A percentile compares a stretch with the other conserved stretches of the same genome.
These are phyloP conservation scores for Chrysaora quinquecirrha DNA, from an alignment of 30 jellyfish, hydroid and myxozoan species.

Conservation along the genomic window DNA sequence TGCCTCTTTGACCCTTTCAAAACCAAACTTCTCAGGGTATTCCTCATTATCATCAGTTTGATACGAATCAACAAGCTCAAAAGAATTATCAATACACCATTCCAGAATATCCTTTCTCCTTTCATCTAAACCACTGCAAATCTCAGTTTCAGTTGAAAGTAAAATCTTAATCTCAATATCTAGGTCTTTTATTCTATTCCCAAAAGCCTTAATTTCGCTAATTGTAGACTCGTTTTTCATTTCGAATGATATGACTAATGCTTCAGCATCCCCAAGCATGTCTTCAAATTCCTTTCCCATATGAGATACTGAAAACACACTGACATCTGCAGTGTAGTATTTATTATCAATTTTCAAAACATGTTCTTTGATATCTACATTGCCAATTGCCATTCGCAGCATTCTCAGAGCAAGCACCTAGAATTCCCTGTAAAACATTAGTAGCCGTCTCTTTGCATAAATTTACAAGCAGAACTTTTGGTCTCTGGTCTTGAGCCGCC, in stretches of 20 bases:
- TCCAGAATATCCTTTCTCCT: neutral
- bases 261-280: neutral
- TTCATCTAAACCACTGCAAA: neutral
- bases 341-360: conserved; percentile 38
- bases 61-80: conserved; percentile 58
- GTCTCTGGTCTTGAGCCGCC: neutral
- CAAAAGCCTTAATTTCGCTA: conserved; percentile 12
- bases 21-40: conserved; percentile 76
- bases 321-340: conserved; percentile 51
- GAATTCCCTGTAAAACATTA: conserved; percentile 12
- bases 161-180: conserved; percentile 48
- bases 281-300: neutral
- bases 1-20: conserved; percentile 79
- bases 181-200: neutral
- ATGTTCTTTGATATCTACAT: neutral
- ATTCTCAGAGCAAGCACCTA: neutral
- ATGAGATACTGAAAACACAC: conserved; percentile 10
- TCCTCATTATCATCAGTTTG: conserved; percentile 48
- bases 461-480: conserved; percentile 19
- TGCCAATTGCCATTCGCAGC: neutral
- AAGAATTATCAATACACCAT: conserved; percentile 62
- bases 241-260: conserved; percentile 38
- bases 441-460: neutral
- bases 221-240: conserved; percentile 13
- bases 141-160: conserved; percentile 11